Evolutionary conservation across 2,113 vertebrate species (phyloP).

Genomic region (Haemorhous mexicanus): DNA sequence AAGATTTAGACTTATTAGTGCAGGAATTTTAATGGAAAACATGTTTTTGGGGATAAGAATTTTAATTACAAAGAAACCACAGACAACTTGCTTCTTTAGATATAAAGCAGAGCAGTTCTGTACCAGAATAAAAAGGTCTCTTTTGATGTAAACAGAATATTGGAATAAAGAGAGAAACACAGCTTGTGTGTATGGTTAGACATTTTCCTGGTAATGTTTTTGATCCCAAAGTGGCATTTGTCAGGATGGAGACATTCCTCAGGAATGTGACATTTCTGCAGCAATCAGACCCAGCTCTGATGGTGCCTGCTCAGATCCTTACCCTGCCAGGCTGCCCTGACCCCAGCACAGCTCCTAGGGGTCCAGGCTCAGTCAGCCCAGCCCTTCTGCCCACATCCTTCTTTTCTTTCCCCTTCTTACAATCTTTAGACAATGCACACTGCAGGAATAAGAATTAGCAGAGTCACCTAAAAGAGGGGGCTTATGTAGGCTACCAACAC

Average conservation of each 20-base stretch:
- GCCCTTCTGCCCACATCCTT: neutral
- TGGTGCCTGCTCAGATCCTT: neutral
- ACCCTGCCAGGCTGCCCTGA: neutral
- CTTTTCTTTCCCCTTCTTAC: neutral
- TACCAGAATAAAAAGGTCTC: neutral
- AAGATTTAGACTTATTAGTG: conserved; percentile 4
- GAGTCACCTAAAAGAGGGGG: neutral
- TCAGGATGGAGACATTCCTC: neutral
- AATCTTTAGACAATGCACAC: neutral
- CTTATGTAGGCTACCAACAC: rapidly evolving
- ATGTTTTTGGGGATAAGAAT: conserved; percentile 11
- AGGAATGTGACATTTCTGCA: neutral
- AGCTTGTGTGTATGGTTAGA: rapidly evolving
- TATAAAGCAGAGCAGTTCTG: conserved; percentile 34
- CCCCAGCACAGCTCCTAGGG: neutral
- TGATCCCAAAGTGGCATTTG: neutral
- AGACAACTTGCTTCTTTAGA: neutral
- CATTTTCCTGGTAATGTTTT: neutral
- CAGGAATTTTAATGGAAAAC: conserved; percentile 38
- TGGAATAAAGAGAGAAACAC: neutral
- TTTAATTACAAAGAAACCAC: conserved; percentile 36
- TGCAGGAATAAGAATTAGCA: neutral
- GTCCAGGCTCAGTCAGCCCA: neutral
- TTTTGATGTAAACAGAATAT: neutral
- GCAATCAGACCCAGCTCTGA: neutral